Base-by-base conservation (phyloP, 2,888 invertebrate species). In the Diogma glabrata region DNA sequence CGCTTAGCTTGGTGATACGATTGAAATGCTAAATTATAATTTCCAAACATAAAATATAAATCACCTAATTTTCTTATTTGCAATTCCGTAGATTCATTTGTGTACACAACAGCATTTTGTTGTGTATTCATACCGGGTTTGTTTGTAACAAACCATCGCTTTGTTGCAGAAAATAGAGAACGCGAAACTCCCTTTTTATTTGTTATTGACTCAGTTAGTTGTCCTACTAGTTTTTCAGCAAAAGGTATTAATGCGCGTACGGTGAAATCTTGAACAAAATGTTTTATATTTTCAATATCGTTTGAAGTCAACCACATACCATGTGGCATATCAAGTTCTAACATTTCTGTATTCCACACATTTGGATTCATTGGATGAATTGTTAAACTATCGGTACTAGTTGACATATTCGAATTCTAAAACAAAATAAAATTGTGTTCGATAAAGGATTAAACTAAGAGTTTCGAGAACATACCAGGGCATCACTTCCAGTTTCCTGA, bases 1-100 rank as follows among this genome's bases (percentile, higher is more conserved):
- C 94, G 80, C 71, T 97, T 97, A n/a, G 94, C 91, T 38, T 87
- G 83, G 70, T 97, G 94, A 72, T 96, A 99, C 0, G 89, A 82
- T 59, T 91, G 88, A 70, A 90, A 95, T 7, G 96, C 93, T 57
- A 89, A 76, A 57, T 84, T 82, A 72, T 95, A 95, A 64, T 93
- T 85, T 4, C 93, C 90, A 68, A 96, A 93, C 79, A 97, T 83
- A 68, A 99, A 96, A 71, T 93, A 92, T 7, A 99, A 74, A 71
- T 99, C 99, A 1, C 91, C 97, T 38, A 97, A 71, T 52, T 94
- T 84, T 53, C 99, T 78, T 47, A 92, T 78, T 69, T 97, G 95
- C 55, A 97, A 73, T 72, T 99, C 97, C 0, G 89, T 85, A 19
- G 90, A 87, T 63, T 90, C 89, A 38, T 75, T 74, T 19, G 86